Evolutionary conservation across 2,113 vertebrate species (phyloP).

Genomic region (Natator depressus): DNA sequence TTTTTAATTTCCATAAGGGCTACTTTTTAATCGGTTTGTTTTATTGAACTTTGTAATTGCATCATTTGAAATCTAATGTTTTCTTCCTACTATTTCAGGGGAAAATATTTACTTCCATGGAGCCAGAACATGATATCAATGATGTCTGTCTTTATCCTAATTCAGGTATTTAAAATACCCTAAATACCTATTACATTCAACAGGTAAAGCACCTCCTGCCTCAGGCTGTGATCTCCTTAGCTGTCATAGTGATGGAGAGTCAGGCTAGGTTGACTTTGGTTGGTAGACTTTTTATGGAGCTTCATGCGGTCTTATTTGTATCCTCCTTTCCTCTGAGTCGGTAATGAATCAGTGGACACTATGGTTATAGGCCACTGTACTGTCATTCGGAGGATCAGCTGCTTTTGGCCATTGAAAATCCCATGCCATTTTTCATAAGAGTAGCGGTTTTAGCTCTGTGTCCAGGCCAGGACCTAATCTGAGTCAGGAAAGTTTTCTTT

Average conservation of each 20-base stretch:
- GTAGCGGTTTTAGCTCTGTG: neutral
- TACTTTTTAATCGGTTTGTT: neutral
- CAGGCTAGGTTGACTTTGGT: neutral
- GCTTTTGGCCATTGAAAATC: neutral
- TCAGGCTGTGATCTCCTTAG: neutral
- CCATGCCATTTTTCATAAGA: slow-evolving; percentile 15
- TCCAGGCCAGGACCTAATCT: neutral
- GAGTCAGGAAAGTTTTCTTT: slow-evolving; percentile 20
- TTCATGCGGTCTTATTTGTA: neutral
- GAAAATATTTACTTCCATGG: slow-evolving; percentile 93
- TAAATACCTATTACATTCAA: neutral
- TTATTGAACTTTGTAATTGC: neutral
- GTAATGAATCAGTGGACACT: neutral
- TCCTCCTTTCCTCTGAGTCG: slow-evolving; percentile 19
- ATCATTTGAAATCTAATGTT: neutral
- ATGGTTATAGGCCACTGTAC: neutral
- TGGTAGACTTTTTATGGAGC: neutral
- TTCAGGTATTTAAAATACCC: slow-evolving; percentile 83
- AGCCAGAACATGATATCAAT: slow-evolving; percentile 91
- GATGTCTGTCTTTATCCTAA: slow-evolving; percentile 93
- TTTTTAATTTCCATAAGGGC: neutral
- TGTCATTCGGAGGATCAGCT: neutral
- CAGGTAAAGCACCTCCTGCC: neutral
- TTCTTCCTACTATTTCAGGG: slow-evolving; percentile 82
- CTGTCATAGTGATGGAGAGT: neutral